A percentile compares a stretch with the other conserved stretches of the same genome.
Evolutionary conservation across 37 sponge, comb jelly and placozoan species (phyloP).

Genomic region (Dysidea cf. avara): DNA sequence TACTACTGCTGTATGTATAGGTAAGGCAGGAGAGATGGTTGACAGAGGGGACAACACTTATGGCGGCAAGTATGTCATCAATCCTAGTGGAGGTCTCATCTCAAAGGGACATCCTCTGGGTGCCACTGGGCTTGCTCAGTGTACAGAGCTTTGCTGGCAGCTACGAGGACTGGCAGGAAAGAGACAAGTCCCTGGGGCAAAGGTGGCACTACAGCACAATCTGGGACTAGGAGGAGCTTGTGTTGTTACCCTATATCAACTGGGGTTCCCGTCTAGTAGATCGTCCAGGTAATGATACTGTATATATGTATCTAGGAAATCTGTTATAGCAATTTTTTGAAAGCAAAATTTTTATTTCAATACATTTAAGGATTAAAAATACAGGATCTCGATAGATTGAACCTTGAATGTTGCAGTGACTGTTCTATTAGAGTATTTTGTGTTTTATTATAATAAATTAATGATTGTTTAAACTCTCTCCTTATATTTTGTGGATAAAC

Average conservation of each 20-base stretch:
- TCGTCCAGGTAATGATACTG: no score
- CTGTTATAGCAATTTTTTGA: no score
- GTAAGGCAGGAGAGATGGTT: constrained; percentile 82
- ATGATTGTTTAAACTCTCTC: no score
- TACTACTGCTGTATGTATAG: constrained; percentile 20
- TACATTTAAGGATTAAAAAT: no score
- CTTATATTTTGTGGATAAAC: no score
- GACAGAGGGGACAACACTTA: constrained; percentile 95
- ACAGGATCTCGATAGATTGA: no score
- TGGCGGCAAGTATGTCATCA: constrained; percentile 93
- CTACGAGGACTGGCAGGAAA: constrained; percentile 79
- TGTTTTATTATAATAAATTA: no score
- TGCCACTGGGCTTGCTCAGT: constrained; percentile 94
- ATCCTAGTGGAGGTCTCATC: constrained; percentile 94
- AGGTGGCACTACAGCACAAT: constrained; percentile 92
- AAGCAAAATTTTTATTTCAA: no score
- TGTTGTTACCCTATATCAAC: constrained; percentile 75
- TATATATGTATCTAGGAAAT: no score
- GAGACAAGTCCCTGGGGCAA: constrained; percentile 80
- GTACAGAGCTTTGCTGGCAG: constrained; percentile 93
- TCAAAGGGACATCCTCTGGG: constrained; percentile 96
- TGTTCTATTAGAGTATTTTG: no score
- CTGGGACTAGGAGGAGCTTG: constrained; percentile 91
- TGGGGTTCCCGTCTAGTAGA: constrained; percentile 93
- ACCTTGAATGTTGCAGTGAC: no score